A percentile compares a stretch with the other conserved stretches of the same genome.
Conservation (phyloP, 2,113 vertebrate species). For the Xenopus tropicalis region DNA sequence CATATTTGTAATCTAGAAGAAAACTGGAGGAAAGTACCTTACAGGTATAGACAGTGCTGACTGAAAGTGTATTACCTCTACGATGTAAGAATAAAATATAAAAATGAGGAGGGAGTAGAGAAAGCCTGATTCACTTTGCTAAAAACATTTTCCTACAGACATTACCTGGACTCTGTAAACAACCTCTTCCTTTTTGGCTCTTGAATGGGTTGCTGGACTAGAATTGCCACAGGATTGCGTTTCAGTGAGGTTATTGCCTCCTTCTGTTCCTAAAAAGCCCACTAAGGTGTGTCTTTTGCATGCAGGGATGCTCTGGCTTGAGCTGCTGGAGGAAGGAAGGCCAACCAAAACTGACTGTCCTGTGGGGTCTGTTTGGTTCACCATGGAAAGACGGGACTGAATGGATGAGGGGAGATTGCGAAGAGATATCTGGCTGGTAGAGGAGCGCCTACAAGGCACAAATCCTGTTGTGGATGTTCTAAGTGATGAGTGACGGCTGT, state of each 20-base stretch:
- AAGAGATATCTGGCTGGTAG: slow-evolving; percentile 94
- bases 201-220: slow-evolving; percentile 75
- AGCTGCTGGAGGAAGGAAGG: slow-evolving; percentile 85
- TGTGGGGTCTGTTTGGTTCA: slow-evolving; percentile 72
- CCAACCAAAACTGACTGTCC: slow-evolving; percentile 62
- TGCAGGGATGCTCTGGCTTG: slow-evolving; percentile 95
- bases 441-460: slow-evolving; percentile 92
- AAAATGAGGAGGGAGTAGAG: too few relatives aligned
- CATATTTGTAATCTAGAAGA: too few relatives aligned
- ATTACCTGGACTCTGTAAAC: slow-evolving; percentile 92
- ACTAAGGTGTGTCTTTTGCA: slow-evolving; percentile 91
- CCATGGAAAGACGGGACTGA: slow-evolving; percentile 87
- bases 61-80: too few relatives aligned
- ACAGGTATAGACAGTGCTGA: too few relatives aligned
- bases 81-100: too few relatives aligned
- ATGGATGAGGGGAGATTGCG: slow-evolving; percentile 90
- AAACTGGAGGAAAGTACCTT: too few relatives aligned
- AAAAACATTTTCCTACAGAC: too few relatives aligned
- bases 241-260: slow-evolving; percentile 63
- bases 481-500: slow-evolving; percentile 91
- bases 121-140: too few relatives aligned
- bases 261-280: slow-evolving; percentile 87
- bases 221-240: slow-evolving; percentile 68
- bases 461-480: slow-evolving; percentile 88
- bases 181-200: slow-evolving; percentile 87